phyloP scores from a whole-genome alignment of 1,140 invertebrate genomes.

The Zaprionus inermis region DNA sequence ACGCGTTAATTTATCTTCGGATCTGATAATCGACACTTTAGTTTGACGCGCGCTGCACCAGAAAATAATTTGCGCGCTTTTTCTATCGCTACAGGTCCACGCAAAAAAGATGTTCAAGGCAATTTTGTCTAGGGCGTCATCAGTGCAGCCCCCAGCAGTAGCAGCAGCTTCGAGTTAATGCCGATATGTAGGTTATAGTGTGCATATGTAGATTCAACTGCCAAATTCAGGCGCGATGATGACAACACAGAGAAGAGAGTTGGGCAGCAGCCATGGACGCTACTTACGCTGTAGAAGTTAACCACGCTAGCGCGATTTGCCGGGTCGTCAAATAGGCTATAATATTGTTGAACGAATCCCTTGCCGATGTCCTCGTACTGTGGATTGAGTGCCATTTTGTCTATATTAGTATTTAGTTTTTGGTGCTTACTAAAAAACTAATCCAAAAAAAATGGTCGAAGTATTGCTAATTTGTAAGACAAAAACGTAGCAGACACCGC shows the following conservation, averaged over 20 bases:
- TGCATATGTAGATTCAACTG: conserved; percentile 13
- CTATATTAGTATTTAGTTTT: neutral
- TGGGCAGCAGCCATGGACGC: conserved; percentile 5
- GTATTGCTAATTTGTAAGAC: conserved; percentile 7
- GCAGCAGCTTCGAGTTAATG: neutral
- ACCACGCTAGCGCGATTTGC: conserved; percentile 91
- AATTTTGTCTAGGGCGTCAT: conserved; percentile 65
- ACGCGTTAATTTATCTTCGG: neutral
- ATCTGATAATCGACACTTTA: neutral
- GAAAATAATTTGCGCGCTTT: conserved; percentile 56
- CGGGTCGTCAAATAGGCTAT: conserved; percentile 95
- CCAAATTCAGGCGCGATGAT: conserved; percentile 12
- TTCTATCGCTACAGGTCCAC: conserved; percentile 49
- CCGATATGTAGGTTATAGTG: conserved; percentile 13
- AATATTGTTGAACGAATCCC: conserved; percentile 97
- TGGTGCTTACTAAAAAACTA: conserved; percentile 7
- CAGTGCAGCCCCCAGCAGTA: conserved; percentile 28
- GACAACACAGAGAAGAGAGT: conserved; percentile 11
- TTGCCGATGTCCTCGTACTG: conserved; percentile 96
- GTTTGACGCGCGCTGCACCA: neutral
- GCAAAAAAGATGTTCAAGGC: conserved; percentile 32
- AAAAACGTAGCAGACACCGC: conserved; percentile 16
- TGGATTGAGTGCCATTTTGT: conserved; percentile 92
- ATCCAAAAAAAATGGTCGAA: conserved; percentile 13
- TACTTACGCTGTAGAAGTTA: conserved; percentile 96